Base-by-base conservation (phyloP, 2,113 vertebrate species). In the Haemorhous mexicanus region DNA sequence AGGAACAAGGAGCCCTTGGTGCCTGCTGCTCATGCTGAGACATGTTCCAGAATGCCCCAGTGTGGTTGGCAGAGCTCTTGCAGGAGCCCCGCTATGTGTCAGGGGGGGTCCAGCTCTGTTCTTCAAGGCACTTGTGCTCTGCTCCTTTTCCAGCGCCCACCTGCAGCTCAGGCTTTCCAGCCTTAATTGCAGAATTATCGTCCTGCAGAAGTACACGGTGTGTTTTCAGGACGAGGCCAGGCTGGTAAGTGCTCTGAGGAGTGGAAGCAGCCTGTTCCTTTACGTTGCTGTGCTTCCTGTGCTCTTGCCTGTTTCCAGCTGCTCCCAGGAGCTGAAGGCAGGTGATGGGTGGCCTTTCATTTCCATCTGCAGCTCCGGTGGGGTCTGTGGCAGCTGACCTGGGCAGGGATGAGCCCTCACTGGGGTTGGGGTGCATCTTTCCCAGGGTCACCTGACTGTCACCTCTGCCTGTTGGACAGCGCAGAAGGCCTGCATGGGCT, bases 201-300 rank as follows among this genome's bases (percentile, higher is more conserved):
- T 96, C 76, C 32, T 97, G 88, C 95, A 96, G 85, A 95, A 94
- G 82, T 97, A 96, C 88, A 93, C 72, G 0, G 85, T 96, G 92
- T 96, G 95, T 85, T 97, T 97, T 75, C 94, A 37, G 59, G 93
- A 96, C 3, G 90, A 96, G 73, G 61, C 85, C 72, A 94, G 70
- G 26, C 89, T 95, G 93, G 96, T 97, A 37, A 91, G 95, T 66
- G 50, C 58, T 87, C 37, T 46, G 41, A n/a, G 27, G 70, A 58
- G 24, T 18, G 9, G 35, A 24, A 50, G 16, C 67, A 43, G 32
- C 47, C 58, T 13, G 7, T 83, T 72, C 58, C 22, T 63, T 56
- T 50, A 43, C 64, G 13, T 21, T 58, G 64, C 49, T 77, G 56
- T 70, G 52, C 43, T 84, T 52, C 13, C 66, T 84, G 26, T 41